Percentiles rank a stretch among this genome's conserved stretches.
Evolutionary conservation across 92 coral and sea anemone species (phyloP).

Genomic region (Metridium senile): DNA sequence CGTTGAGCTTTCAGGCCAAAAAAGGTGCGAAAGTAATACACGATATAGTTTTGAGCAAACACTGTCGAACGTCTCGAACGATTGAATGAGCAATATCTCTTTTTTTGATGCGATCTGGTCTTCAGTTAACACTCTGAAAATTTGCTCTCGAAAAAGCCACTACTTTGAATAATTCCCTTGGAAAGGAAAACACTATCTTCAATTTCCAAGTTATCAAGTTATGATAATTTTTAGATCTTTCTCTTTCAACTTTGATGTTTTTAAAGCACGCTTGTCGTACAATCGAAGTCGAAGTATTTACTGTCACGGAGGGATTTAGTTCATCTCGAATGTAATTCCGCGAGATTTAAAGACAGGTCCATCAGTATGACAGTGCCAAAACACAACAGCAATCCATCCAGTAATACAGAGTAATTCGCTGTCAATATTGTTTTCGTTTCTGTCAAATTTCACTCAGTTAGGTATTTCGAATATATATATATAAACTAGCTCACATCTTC

Average conservation of each 20-base stretch:
- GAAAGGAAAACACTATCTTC: neutral
- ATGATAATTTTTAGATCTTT: neutral
- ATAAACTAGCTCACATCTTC: neutral
- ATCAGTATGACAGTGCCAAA: neutral
- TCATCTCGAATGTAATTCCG: neutral
- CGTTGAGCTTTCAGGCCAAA: neutral
- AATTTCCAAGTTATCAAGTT: neutral
- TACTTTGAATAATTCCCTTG: neutral
- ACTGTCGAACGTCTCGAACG: neutral
- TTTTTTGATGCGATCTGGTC: neutral
- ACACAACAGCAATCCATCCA: neutral
- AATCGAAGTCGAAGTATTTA: neutral
- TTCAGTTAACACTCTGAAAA: too few species aligned
- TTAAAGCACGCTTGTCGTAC: neutral
- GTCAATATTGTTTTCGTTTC: neutral
- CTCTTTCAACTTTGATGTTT: slow-evolving; percentile 1
- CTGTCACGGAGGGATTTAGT: neutral
- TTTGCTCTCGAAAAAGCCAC: too few species aligned
- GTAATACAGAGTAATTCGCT: neutral
- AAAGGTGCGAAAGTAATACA: slow-evolving; percentile 24
- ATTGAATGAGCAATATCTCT: slow-evolving; percentile 35
- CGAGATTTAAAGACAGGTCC: neutral
- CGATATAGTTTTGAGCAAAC: neutral
- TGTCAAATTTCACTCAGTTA: neutral
- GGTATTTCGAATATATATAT: neutral